Base-by-base conservation (phyloP, 2,888 invertebrate genomes). In the Plagodis dolabraria region DNA sequence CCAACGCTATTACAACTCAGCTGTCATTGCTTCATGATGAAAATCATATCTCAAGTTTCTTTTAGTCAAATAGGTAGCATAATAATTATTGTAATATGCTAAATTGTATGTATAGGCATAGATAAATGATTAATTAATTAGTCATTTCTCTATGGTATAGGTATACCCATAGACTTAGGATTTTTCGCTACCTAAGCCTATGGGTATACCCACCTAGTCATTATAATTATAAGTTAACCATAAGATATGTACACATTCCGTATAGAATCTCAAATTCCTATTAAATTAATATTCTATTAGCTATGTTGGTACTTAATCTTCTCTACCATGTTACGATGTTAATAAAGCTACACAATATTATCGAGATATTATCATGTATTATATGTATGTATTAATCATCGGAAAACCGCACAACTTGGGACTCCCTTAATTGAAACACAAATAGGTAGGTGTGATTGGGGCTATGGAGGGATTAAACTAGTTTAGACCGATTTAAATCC, bases 341-440 rank as follows among this genome's bases (percentile, higher is more conserved):
- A 61, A 57, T 61, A 61, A 56, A 53, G 52, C 49, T 53, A 56
- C 46, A 45, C 33, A 33, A 52, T 49, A 61, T 61, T 54, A 60
- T 60, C 53, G 46, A 42, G 60, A 45, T 53, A 51, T 60, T 54
- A 60, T 53, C 49, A 46, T 53, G 48, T 52, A 53, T 54, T 58
- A 38, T 52, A 58, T 55, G 65, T 67, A 65, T 58, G 50, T 73
- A 85, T 86, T 84, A 84, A 87, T 85, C 83, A 87, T 83, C 71
- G 72, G 78, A 69, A 70, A 80, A 85, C 87, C 86, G 76, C 85
- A 76, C 79, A 54, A 77, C 77, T 82, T 81, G 76, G 80, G 80
- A 71, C 73, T 58, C 59, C 68, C 83, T 83, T 89, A 88, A 90
- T 89, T 89, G 88, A 85, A 88, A 87, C 87, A 85, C 87, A 87